Evolutionary conservation across 2,113 vertebrate species (phyloP).

Genomic region (Etheostoma cragini): DNA sequence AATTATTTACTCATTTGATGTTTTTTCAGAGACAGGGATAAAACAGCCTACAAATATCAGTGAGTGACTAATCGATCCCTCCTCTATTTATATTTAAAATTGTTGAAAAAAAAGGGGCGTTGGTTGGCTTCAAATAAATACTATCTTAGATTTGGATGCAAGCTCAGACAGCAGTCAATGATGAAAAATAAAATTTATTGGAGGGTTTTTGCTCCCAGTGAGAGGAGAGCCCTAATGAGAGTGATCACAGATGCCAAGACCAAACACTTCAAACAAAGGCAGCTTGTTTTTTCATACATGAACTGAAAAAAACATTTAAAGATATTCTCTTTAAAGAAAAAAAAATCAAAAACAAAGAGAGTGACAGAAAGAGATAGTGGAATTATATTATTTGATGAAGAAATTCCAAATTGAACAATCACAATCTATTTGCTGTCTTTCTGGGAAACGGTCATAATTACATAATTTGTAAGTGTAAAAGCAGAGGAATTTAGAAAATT

Average conservation of each 20-base stretch:
- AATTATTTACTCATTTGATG: constrained; percentile 70
- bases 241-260: constrained; percentile 75
- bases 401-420: constrained; percentile 28
- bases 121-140: constrained; percentile 67
- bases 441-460: constrained; percentile 44
- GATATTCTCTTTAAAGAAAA: constrained; percentile 68
- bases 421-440: constrained; percentile 34
- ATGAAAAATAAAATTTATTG: constrained; percentile 75
- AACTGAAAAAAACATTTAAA: constrained; percentile 62
- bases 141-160: constrained; percentile 70
- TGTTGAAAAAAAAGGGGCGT: constrained; percentile 52
- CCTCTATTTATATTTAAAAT: constrained; percentile 73
- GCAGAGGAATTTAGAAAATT: constrained; percentile 57
- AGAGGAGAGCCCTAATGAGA: constrained; percentile 74
- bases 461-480: constrained; percentile 53
- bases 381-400: constrained; percentile 37
- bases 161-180: constrained; percentile 73
- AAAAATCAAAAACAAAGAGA: constrained; percentile 49
- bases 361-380: constrained; percentile 44
- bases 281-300: constrained; percentile 67
- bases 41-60: constrained; percentile 55
- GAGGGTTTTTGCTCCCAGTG: constrained; percentile 61
- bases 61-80: constrained; percentile 64
- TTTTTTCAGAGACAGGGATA: constrained; percentile 45
- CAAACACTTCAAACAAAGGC: constrained; percentile 76